Evolutionary conservation across 2,797 vertebrate genomes (phyloP).

Genomic region (Gallinago nigripennis): DNA sequence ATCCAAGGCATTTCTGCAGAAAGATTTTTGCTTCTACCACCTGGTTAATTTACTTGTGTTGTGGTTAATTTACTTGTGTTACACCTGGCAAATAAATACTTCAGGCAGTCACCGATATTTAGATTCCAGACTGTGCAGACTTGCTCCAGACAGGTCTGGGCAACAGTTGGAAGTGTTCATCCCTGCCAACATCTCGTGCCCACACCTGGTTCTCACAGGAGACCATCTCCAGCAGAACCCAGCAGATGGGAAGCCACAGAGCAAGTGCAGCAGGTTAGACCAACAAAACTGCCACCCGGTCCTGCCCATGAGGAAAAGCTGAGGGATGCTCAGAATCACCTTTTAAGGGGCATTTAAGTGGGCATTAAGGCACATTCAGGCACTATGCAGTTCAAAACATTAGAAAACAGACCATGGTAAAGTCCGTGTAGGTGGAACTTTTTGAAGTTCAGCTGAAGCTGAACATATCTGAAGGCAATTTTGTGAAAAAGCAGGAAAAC

Average conservation of each 20-base stretch:
- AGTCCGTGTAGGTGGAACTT: background rate
- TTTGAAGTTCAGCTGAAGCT: background rate
- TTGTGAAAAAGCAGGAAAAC: background rate
- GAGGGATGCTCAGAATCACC: background rate
- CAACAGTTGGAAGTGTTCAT: background rate
- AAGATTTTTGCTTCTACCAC: background rate
- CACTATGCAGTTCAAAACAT: background rate
- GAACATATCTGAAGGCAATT: background rate
- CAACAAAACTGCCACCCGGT: background rate
- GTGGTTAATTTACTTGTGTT: background rate
- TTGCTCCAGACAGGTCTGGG: slow-evolving; percentile 29
- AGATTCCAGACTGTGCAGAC: background rate
- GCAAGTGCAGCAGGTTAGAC: background rate
- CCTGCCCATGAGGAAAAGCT: background rate
- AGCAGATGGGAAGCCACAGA: background rate
- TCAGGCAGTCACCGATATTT: background rate
- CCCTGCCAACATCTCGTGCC: background rate
- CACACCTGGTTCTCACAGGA: slow-evolving; percentile 10
- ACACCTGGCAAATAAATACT: background rate
- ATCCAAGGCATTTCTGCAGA: background rate
- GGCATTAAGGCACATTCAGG: background rate
- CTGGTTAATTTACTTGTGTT: background rate
- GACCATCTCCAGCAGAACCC: background rate
- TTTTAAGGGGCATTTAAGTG: background rate
- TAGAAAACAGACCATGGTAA: rapidly evolving